Base-by-base conservation (phyloP, 1,140 invertebrate genomes). In the Drosophila truncata region DNA sequence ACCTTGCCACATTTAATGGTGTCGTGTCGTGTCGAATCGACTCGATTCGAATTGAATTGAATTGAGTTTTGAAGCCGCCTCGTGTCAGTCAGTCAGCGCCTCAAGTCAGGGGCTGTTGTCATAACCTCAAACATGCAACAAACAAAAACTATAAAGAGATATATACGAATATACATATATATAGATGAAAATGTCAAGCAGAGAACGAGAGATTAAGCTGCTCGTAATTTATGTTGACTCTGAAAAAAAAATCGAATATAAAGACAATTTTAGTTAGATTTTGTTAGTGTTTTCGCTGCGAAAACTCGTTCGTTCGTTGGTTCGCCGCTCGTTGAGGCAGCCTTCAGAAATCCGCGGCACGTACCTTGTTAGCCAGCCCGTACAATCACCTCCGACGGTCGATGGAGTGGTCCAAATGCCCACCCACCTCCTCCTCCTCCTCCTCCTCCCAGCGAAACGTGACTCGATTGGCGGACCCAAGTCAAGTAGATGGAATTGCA, bases 181-280 rank as follows among this genome's bases (percentile, higher is more conserved):
- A 18, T 29, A 39, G 54, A 35, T 73, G 44, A 76, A 76, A 76
- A 72, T 46, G 64, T 69, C 59, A 65, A 50, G 16, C 42, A 14
- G 33, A 58, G 42, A 72, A 72, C 69, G 75, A 82, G 82, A 82
- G 85, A 86, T 87, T 76, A 82, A 79, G 79, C 65, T 31, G 75
- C 79, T 55, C 61, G 83, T 88, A 80, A 88, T 87, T 87, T 88
- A 87, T 84, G 80, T 87, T 87, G 83, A 87, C 83, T 87, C 84
- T 84, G 84, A 85, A 84, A 72, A 80, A 77, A 83, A 77, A 84
- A 87, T 88, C 84, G 84, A 87, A 87, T 84, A 80, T 83, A 80
- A 54, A 80, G 71, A 80, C 83, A 82, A 87, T 86, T 86, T 75
- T 71, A 87, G 77, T 80, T 83, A 61, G 77, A 84, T 83, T 87